Evolutionary conservation across 2,113 vertebrate genomes (phyloP).

Genomic region (Toxotes chatareus): DNA sequence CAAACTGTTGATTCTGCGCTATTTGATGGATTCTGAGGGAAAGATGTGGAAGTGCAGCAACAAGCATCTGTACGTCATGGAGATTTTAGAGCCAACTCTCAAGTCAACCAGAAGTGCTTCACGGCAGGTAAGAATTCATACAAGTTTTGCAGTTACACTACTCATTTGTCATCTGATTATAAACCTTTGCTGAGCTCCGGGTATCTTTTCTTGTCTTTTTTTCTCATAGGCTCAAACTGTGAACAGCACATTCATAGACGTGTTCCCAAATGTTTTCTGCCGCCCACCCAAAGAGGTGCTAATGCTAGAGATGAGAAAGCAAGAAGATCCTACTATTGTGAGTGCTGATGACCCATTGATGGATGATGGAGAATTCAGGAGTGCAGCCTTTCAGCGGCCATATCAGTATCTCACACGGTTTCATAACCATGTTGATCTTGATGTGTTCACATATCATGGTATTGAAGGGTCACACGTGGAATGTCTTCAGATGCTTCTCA

Average conservation of each 20-base stretch:
- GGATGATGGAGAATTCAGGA: slow-evolving; percentile 88
- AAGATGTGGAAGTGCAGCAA: slow-evolving; percentile 91
- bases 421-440: slow-evolving; percentile 80
- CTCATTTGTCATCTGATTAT: neutral
- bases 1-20: slow-evolving; percentile 91
- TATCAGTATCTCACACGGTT: slow-evolving; percentile 93
- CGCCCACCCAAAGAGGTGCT: slow-evolving; percentile 92
- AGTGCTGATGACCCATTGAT: slow-evolving; percentile 84
- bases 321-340: slow-evolving; percentile 46
- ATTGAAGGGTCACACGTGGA: slow-evolving; percentile 88
- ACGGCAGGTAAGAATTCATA: slow-evolving; percentile 77
- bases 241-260: slow-evolving; percentile 84
- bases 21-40: slow-evolving; percentile 88
- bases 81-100: slow-evolving; percentile 84
- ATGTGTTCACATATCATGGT: slow-evolving; percentile 81
- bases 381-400: slow-evolving; percentile 91
- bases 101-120: slow-evolving; percentile 57
- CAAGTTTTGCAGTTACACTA: neutral
- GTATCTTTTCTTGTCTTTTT: slow-evolving; percentile 26
- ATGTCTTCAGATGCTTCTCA: slow-evolving; percentile 91
- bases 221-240: slow-evolving; percentile 61
- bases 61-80: slow-evolving; percentile 90
- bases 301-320: slow-evolving; percentile 71
- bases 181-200: neutral
- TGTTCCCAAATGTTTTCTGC: slow-evolving; percentile 92